These are phyloP conservation scores for Heliconius ismenius DNA, from an alignment of 2,888 invertebrate genomes.

Conservation along the genomic window DNA sequence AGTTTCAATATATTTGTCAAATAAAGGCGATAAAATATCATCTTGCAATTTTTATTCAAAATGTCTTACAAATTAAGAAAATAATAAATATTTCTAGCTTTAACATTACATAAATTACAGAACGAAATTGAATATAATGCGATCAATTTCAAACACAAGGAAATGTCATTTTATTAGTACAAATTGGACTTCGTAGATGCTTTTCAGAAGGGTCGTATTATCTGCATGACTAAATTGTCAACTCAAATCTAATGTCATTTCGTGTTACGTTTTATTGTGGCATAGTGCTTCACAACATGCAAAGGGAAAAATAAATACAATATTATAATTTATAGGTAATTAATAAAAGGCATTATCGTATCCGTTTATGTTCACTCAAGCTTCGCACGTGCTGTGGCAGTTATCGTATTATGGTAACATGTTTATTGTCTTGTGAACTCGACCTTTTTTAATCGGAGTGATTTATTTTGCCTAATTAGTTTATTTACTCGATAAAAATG, in stretches of 20 bases:
- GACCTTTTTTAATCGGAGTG: constrained; percentile 43
- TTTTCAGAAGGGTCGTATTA: constrained; percentile 2
- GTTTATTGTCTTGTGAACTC: constrained; percentile 57
- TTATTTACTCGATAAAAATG: constrained; percentile 61
- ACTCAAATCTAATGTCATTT: constrained; percentile 25
- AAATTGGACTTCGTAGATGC: constrained; percentile 1
- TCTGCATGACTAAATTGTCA: constrained; percentile 20
- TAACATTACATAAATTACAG: not conserved
- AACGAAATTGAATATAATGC: constrained; percentile 1
- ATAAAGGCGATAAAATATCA: too few species aligned
- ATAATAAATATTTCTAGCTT: too few species aligned
- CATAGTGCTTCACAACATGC: not conserved
- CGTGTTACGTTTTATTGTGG: constrained; percentile 5
- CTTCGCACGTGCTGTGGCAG: constrained; percentile 58
- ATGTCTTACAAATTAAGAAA: too few species aligned
- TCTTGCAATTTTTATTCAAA: too few species aligned
- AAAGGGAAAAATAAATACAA: constrained; percentile 33
- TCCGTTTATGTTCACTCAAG: constrained; percentile 30
- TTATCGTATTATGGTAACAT: constrained; percentile 53
- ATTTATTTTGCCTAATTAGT: constrained; percentile 53
- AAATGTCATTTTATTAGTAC: constrained; percentile 8
- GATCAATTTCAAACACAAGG: not conserved
- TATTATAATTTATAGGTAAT: constrained; percentile 5
- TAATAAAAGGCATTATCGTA: constrained; percentile 37
- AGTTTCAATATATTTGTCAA: too few species aligned